Conservation (phyloP, 2,888 invertebrate species). For the Dolichopus griseipennis region DNA sequence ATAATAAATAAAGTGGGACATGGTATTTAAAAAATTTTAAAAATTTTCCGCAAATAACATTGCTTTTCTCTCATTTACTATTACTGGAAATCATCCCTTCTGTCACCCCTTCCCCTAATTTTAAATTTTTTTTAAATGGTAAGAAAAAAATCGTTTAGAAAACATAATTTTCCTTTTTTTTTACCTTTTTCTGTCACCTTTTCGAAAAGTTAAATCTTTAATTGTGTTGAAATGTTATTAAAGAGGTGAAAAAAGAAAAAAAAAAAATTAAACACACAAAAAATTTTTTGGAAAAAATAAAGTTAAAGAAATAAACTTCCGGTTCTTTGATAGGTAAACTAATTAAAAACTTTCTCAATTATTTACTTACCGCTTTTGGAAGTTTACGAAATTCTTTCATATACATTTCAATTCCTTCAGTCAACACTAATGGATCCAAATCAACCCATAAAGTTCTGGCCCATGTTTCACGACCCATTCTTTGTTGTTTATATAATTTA, state of each 20-base stretch:
- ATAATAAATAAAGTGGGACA: too few relatives aligned
- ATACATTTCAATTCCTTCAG: constrained; percentile 80
- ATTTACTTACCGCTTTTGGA: constrained; percentile 51
- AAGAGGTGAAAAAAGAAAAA: neutral
- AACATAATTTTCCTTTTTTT: neutral
- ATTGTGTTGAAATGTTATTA: neutral
- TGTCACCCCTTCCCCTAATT: too few relatives aligned
- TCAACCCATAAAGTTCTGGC: constrained; percentile 81
- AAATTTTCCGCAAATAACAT: too few relatives aligned
- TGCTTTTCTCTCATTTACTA: too few relatives aligned
- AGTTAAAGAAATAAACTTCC: neutral
- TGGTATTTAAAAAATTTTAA: too few relatives aligned
- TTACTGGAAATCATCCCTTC: too few relatives aligned
- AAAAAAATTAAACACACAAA: neutral
- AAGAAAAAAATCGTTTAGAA: neutral
- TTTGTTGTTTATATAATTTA: constrained; percentile 69
- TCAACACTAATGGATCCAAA: constrained; percentile 71
- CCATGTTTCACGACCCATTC: constrained; percentile 69
- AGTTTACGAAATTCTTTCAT: constrained; percentile 69
- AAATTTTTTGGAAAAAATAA: neutral
- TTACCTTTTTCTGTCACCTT: neutral
- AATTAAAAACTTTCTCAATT: constrained; percentile 2
- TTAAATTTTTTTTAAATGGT: too few relatives aligned
- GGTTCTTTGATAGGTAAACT: neutral
- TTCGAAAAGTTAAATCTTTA: neutral